These are phyloP conservation scores for Aricia agestis DNA, from an alignment of 1,140 invertebrate genomes.

Conservation along the genomic window DNA sequence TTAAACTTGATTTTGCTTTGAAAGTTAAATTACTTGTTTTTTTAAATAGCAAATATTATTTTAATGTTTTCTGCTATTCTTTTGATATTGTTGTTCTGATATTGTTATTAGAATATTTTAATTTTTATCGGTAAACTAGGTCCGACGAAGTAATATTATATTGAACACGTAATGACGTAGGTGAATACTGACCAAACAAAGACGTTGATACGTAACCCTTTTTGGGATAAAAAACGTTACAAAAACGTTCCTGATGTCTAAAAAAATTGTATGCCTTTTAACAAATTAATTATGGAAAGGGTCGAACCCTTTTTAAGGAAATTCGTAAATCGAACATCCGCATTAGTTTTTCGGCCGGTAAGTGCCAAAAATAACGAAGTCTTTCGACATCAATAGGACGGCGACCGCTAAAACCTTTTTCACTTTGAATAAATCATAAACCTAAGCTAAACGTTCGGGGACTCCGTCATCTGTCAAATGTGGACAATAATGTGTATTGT, in stretches of 20 bases:
- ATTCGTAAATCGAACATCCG: conserved; percentile 49
- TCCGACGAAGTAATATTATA: too few species aligned
- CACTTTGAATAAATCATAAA: conserved; percentile 8
- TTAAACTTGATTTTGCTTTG: too few species aligned
- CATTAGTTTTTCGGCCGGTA: conserved; percentile 32
- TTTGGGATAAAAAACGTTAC: neutral
- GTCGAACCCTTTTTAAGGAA: conserved; percentile 51
- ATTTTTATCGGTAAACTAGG: too few species aligned
- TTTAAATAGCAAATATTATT: too few species aligned
- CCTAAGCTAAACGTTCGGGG: conserved; percentile 43
- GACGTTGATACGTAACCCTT: too few species aligned
- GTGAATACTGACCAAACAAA: too few species aligned
- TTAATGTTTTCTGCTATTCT: too few species aligned
- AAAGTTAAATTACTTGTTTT: too few species aligned
- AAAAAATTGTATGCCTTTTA: conserved; percentile 24
- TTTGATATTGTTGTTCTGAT: too few species aligned
- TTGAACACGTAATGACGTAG: too few species aligned
- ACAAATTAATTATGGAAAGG: conserved; percentile 52
- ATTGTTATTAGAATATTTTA: too few species aligned
- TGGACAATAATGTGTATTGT: conserved; percentile 73
- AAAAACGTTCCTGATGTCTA: neutral
- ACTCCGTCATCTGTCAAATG: conserved; percentile 69
- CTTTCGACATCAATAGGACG: conserved; percentile 45
- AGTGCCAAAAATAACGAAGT: conserved; percentile 25
- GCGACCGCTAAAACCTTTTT: conserved; percentile 29